phyloP scores from a whole-genome alignment of 2,797 vertebrate genomes.

The Anabas testudineus region DNA sequence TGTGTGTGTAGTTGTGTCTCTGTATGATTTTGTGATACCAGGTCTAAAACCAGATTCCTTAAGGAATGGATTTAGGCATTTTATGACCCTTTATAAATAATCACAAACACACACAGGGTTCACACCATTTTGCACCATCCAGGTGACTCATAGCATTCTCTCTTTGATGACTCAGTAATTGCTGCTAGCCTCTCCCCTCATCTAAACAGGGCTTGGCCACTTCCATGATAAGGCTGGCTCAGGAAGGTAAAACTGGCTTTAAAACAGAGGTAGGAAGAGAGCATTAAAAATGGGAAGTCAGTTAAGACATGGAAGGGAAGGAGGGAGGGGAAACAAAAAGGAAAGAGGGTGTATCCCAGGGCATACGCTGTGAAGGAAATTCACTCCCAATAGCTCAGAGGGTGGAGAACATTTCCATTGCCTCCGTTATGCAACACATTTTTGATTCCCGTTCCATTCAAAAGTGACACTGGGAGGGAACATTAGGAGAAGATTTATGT shows the following conservation, averaged over 20 bases:
- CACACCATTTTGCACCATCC: conserved; percentile 18
- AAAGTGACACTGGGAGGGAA: conserved; percentile 50
- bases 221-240: conserved; percentile 32
- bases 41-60: too few relatives aligned
- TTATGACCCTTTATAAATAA: too few relatives aligned
- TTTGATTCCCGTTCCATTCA: conserved; percentile 45
- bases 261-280: conserved; percentile 13
- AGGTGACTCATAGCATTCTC: conserved; percentile 50
- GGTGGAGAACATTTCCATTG: conserved; percentile 67
- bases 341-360: conserved; percentile 56
- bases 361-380: conserved; percentile 58
- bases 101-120: too few relatives aligned
- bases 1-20: too few relatives aligned
- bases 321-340: conserved; percentile 43
- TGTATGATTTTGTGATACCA: too few relatives aligned
- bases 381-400: conserved; percentile 49
- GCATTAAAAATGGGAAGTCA: conserved; percentile 14
- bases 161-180: conserved; percentile 52
- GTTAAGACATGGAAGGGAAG: conserved; percentile 14
- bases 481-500: conserved; percentile 51
- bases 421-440: conserved; percentile 61
- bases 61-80: too few relatives aligned
- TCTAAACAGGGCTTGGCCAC: conserved; percentile 48
- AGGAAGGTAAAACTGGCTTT: conserved; percentile 22
- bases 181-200: conserved; percentile 13